Evolutionary conservation across 2,797 vertebrate species (phyloP).

Genomic region (Poecilia wingei): DNA sequence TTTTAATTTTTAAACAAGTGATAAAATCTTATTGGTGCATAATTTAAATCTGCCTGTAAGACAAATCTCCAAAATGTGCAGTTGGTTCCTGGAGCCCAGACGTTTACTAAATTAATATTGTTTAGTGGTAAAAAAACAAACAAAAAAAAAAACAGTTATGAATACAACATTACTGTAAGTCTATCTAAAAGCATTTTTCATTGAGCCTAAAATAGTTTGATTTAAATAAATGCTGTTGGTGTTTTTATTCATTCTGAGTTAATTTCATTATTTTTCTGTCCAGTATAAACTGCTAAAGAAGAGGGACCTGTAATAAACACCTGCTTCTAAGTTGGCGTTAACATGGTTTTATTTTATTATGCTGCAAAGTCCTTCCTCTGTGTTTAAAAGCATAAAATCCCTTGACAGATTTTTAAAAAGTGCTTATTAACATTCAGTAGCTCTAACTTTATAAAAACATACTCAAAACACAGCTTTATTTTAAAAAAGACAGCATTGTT

Average conservation of each 20-base stretch:
- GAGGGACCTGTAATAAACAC: not conserved
- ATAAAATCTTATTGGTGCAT: not conserved
- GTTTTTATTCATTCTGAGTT: not conserved
- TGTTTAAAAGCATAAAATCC: not conserved
- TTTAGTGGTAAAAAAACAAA: not conserved
- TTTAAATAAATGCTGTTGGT: not conserved
- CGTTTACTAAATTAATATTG: not conserved
- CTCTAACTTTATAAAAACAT: slow-evolving; percentile 52
- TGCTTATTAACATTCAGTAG: slow-evolving; percentile 1
- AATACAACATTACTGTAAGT: not conserved
- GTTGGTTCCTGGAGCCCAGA: not conserved
- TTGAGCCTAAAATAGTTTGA: not conserved
- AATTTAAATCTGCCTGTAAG: not conserved
- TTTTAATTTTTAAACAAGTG: not conserved
- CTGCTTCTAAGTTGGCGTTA: not conserved
- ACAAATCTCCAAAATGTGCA: not conserved
- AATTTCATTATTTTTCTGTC: not conserved
- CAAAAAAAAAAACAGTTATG: not conserved
- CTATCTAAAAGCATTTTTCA: not conserved
- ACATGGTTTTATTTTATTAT: not conserved
- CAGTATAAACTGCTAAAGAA: not conserved
- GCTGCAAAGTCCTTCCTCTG: not conserved
- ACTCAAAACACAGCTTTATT: slow-evolving; percentile 71
- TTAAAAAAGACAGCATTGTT: slow-evolving; percentile 56
- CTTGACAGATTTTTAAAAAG: not conserved